Base-by-base conservation (phyloP, 2,888 invertebrate species). In the Agrochola lota region DNA sequence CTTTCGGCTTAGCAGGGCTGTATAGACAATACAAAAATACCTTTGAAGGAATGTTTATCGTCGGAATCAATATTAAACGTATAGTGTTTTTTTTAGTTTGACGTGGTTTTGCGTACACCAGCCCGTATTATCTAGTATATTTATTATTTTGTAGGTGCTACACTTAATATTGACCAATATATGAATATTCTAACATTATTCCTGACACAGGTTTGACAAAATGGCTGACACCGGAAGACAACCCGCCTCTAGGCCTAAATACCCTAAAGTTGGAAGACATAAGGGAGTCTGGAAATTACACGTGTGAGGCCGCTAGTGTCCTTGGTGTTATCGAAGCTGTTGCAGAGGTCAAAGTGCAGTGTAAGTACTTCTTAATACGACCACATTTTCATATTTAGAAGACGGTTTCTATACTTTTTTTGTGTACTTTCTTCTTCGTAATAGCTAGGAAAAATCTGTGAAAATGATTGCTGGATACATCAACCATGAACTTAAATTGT, bases 221-320 rank as follows among this genome's bases (percentile, higher is more conserved):
- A 93, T 99, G 99, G 95, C 95, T 99, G 85, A 99, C 99, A 0
- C 98, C 99, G 0, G 99, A 99, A 94, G 99, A 99, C 95, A 98
- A 98, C 90, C 97, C 99, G 77, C 98, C 98, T 0, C 97, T 99
- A 69, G 98, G 99, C 46, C 98, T 98, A 80, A 99, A 99, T 95
- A 98, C 99, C 23, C 97, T 99, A 64, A 97, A 98, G 90, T 95
- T 99, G 86, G 98, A 97, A 71, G 98, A 99, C 92, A 98, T 99
- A 86, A 97, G 98, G 89, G 98, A 99, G 93, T 99, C 99, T 0
- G 99, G 98, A 40, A 99, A 99, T 96, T 99, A 99, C 96, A 99
- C 99, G 0, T 99, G 99, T 94, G 98, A 99, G 83, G 99, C 99
- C 0, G 98, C 99, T 74, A 99, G 99, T 91, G 99, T 99, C 26